A percentile compares a stretch with the other conserved stretches of the same genome.
phyloP scores from a whole-genome alignment of 2,797 vertebrate species.

The Trichosurus vulpecula region DNA sequence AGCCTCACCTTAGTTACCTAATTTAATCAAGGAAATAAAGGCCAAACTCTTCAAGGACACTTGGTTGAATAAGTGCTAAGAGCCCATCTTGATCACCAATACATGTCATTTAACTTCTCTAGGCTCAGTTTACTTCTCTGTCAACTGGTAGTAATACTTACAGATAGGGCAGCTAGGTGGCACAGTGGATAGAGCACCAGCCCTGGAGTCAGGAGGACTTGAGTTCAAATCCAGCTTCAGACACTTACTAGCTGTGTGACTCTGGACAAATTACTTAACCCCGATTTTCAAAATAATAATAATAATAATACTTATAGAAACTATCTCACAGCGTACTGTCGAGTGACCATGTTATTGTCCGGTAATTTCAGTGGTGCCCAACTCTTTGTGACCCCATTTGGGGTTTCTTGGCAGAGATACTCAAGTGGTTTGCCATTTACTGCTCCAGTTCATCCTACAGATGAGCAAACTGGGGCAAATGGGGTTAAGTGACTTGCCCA shows the following conservation, averaged over 20 bases:
- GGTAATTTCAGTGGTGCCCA: neutral
- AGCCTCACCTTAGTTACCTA: no score
- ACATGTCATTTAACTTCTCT: neutral
- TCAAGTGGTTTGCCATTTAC: neutral
- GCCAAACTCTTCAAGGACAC: no score
- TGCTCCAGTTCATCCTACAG: neutral
- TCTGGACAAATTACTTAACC: no score
- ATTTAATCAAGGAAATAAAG: no score
- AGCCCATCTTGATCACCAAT: no score
- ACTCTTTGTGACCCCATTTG: neutral
- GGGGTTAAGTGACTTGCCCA: neutral
- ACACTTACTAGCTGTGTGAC: no score
- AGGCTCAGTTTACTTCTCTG: neutral
- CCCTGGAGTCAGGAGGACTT: no score
- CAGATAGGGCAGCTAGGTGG: neutral
- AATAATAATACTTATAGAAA: neutral
- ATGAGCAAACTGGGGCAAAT: neutral
- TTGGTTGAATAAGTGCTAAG: no score
- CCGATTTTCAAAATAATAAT: no score
- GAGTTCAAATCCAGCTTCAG: no score
- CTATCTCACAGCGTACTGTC: neutral
- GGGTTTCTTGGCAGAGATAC: neutral
- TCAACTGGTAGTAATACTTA: neutral
- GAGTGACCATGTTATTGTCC: neutral
- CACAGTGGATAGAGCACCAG: no score